Evolutionary conservation across 2,797 vertebrate genomes (phyloP).

Genomic region (Fratercula arctica): DNA sequence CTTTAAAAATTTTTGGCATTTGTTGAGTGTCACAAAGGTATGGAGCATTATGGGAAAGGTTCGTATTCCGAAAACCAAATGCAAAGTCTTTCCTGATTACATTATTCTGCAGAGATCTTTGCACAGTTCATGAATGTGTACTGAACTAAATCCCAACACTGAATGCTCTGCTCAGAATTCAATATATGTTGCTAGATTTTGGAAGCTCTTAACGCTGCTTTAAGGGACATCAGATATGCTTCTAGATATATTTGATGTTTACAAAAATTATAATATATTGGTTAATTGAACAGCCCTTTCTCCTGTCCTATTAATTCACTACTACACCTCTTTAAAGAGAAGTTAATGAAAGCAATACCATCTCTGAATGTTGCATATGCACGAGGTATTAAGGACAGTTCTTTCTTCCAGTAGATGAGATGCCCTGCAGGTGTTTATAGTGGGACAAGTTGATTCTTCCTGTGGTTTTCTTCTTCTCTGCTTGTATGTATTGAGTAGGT

Average conservation of each 20-base stretch:
- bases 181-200: not conserved
- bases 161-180: not conserved
- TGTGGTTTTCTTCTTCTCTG: not conserved
- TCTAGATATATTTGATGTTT: not conserved
- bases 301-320: not conserved
- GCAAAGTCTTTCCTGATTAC: not conserved
- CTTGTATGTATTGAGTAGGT: not conserved
- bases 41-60: not conserved
- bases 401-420: not conserved
- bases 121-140: not conserved
- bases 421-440: not conserved
- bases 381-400: not conserved
- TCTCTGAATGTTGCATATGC: not conserved
- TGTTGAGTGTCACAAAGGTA: not conserved
- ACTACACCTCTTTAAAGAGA: not conserved
- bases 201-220: not conserved
- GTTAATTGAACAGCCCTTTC: not conserved
- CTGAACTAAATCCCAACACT: not conserved
- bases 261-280: not conserved
- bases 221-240: not conserved
- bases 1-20: not conserved
- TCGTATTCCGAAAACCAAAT: not conserved
- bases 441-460: not conserved
- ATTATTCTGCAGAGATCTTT: constrained; percentile 31
- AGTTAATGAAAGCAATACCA: not conserved